phyloP scores from a whole-genome alignment of 2,113 vertebrate species.

The Takifugu flavidus region DNA sequence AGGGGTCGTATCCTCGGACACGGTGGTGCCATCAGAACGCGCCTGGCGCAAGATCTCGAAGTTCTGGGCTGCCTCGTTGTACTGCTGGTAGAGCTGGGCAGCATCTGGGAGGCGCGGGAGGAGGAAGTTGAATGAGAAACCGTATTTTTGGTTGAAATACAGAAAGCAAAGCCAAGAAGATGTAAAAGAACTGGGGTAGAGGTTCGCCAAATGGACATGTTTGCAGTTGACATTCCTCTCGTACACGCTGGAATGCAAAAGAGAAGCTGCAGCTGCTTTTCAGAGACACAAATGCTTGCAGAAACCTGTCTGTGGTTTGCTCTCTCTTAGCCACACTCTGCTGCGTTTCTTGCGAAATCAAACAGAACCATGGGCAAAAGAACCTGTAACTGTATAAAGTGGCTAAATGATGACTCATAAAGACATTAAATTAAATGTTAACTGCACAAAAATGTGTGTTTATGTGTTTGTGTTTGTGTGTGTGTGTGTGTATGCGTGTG shows the following conservation, averaged over 20 bases:
- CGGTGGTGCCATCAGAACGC: slow-evolving; percentile 69
- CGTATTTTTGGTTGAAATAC: not conserved
- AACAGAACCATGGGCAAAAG: slow-evolving; percentile 2
- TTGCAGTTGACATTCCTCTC: slow-evolving; percentile 48
- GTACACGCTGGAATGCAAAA: slow-evolving; percentile 50
- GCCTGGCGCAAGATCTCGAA: slow-evolving; percentile 90
- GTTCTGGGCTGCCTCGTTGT: slow-evolving; percentile 87
- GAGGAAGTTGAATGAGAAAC: not conserved
- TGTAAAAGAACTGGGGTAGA: slow-evolving; percentile 18
- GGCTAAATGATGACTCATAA: not conserved
- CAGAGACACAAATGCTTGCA: slow-evolving; percentile 54
- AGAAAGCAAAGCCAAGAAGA: slow-evolving; percentile 19
- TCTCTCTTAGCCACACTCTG: slow-evolving; percentile 12
- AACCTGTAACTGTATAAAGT: slow-evolving; percentile 8
- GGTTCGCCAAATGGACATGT: slow-evolving; percentile 26
- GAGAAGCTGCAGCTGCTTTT: slow-evolving; percentile 57
- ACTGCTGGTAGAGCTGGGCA: slow-evolving; percentile 91
- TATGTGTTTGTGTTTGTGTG: too few species aligned
- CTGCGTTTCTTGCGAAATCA: slow-evolving; percentile 20
- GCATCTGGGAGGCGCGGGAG: slow-evolving; percentile 67
- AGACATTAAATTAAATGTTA: too few species aligned
- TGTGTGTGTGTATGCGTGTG: too few species aligned
- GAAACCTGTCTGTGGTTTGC: slow-evolving; percentile 63
- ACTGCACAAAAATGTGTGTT: too few species aligned
- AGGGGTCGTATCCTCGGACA: slow-evolving; percentile 32